These are phyloP conservation scores for Trididemnum clinides DNA, from an alignment of 23 tunicate genomes.

Conservation along the genomic window DNA sequence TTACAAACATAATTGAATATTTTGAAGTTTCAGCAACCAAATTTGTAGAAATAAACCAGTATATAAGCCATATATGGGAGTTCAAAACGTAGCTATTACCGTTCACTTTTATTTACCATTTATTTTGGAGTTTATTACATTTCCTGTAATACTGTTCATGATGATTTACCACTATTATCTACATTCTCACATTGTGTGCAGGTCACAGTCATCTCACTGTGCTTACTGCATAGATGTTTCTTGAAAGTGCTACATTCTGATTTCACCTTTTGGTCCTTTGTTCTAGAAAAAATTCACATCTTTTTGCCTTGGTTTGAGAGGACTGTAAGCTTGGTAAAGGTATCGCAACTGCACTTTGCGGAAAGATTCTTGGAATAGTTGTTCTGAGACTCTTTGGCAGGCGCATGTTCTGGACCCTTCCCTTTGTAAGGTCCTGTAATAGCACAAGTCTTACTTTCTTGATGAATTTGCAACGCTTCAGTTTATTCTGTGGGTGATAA, in stretches of 20 bases:
- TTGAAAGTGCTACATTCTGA: too few relatives aligned
- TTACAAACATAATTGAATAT: too few relatives aligned
- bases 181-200: too few relatives aligned
- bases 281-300: background rate
- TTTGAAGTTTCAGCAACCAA: background rate
- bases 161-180: background rate
- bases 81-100: too few relatives aligned
- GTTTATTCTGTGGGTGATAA: too few relatives aligned
- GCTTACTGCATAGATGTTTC: background rate
- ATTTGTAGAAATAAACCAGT: too few relatives aligned
- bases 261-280: background rate
- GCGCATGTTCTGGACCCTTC: background rate
- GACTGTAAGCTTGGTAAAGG: background rate
- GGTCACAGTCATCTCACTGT: background rate
- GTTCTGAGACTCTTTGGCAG: background rate
- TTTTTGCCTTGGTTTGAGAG: background rate
- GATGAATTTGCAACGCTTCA: background rate
- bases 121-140: background rate
- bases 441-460: background rate
- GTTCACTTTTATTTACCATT: too few relatives aligned
- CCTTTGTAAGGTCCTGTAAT: background rate
- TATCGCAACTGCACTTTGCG: background rate
- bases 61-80: too few relatives aligned
- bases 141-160: background rate
- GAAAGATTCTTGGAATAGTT: background rate